Conservation (phyloP, 2,888 invertebrate species). For the Torymus tubicola region DNA sequence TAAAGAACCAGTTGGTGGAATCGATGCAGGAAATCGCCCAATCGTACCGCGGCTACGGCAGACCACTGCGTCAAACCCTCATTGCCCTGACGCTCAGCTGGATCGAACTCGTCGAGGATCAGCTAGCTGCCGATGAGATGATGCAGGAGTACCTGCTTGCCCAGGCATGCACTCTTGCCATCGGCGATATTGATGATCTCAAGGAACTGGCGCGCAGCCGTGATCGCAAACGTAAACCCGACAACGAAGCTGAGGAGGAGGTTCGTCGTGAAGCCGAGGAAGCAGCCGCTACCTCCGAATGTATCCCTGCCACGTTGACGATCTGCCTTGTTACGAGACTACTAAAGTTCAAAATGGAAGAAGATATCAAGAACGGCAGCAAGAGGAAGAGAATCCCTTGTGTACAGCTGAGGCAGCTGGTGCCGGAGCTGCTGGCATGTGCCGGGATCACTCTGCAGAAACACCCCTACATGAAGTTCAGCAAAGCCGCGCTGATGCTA, state of each 20-base stretch:
- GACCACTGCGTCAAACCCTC: slow-evolving; percentile 69
- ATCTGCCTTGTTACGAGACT: slow-evolving; percentile 71
- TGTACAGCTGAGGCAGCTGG: slow-evolving; percentile 69
- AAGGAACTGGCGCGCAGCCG: slow-evolving; percentile 63
- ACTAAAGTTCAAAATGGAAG: slow-evolving; percentile 56
- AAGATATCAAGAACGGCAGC: slow-evolving; percentile 57
- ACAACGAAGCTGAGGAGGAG: slow-evolving; percentile 52
- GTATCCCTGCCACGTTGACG: slow-evolving; percentile 71
- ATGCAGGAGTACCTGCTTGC: slow-evolving; percentile 70
- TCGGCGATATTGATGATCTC: slow-evolving; percentile 70
- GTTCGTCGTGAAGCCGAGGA: slow-evolving; percentile 59
- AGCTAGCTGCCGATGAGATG: slow-evolving; percentile 66
- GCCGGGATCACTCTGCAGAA: slow-evolving; percentile 69
- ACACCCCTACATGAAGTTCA: slow-evolving; percentile 69
- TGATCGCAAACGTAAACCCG: slow-evolving; percentile 62
- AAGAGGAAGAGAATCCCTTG: slow-evolving; percentile 63
- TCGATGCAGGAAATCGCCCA: slow-evolving; percentile 70
- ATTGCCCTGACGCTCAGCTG: slow-evolving; percentile 70
- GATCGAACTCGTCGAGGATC: slow-evolving; percentile 68
- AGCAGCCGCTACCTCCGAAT: slow-evolving; percentile 63
- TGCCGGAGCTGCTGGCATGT: slow-evolving; percentile 70
- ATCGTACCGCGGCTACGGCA: slow-evolving; percentile 69
- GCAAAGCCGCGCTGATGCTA: slow-evolving; percentile 69
- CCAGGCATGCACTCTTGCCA: slow-evolving; percentile 69
- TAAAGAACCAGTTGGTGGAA: slow-evolving; percentile 67